Base-by-base conservation (phyloP, 2,888 invertebrate genomes). In the Isotomurus palustris region DNA sequence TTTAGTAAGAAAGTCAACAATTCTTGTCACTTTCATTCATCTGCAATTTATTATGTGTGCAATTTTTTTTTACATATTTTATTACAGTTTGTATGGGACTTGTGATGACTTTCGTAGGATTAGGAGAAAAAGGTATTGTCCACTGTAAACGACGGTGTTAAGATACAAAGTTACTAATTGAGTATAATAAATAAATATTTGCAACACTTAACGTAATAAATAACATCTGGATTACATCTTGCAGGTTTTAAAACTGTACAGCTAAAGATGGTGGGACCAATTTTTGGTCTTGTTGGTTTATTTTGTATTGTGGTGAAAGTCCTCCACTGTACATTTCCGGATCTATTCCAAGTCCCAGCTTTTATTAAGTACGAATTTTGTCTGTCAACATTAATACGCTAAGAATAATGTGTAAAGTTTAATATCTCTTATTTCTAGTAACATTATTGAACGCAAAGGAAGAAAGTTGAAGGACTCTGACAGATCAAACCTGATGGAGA, bases 61-160 rank as follows among this genome's bases (percentile, higher is more conserved):
- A 49, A 24, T 29, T 28, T 48, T 32, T 32, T 48, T 51, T 45
- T 25, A 38, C 43, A 48, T 47, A 14, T 21, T 10, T 53, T 40
- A 25, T 44, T 53, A 3, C 53, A 70, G 70, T 68, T 41, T 59
- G 62, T 19, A 60, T 70, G 38, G 70, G 70, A 1, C 48, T 64
- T 24, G 70, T 70, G 36, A 68, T 70, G 53, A 64, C 67, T 1
- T 70, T 70, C 45, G 70, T 70, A 14, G 70, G 70, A 14, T 45
- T 70, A 47, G 70, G 70, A 38, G 70, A 70, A 35, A 70, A 70
- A 60, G 70, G 70, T 69, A 36, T 44, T 27, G 32, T 50, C 22
- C 32, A 47, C 14, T 28, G 12, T 47, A 29, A 47, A 47, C 19
- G n/a, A n/a, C n/a, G n/a, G n/a, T n/a, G n/a, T 5, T 40, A 17